Evolutionary conservation across 2,113 vertebrate genomes (phyloP).

Genomic region (Syrmaticus mikado): DNA sequence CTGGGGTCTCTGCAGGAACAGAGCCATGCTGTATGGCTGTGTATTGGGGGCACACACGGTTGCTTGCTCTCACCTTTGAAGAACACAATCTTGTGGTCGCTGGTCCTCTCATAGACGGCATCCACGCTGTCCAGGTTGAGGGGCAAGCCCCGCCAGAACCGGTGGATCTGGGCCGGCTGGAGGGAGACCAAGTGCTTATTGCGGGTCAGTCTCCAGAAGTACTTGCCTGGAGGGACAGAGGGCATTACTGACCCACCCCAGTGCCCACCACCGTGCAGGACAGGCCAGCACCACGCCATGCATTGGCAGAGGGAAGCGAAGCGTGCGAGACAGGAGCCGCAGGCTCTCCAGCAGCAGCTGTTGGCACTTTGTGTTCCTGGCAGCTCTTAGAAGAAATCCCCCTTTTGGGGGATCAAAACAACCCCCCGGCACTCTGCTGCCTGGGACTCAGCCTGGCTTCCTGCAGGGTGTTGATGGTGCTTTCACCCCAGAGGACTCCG

Average conservation of each 20-base stretch:
- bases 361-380: background rate
- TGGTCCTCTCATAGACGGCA: conserved; percentile 90
- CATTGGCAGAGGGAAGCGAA: background rate
- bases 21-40: rapidly evolving
- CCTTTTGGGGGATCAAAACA: background rate
- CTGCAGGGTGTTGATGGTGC: background rate
- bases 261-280: rapidly evolving
- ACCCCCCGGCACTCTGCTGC: background rate
- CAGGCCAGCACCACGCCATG: rapidly evolving
- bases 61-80: conserved; percentile 87
- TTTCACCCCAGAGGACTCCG: background rate
- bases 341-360: background rate
- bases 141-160: conserved; percentile 95
- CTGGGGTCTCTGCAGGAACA: background rate
- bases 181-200: conserved; percentile 95
- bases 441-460: background rate
- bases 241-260: conserved; percentile 45
- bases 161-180: conserved; percentile 91
- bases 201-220: conserved; percentile 95
- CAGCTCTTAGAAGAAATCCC: background rate
- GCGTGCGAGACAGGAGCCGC: background rate
- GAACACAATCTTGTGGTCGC: conserved; percentile 96
- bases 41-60: rapidly evolving
- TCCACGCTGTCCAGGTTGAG: conserved; percentile 91
- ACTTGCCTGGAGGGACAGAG: conserved; percentile 83